A percentile compares a stretch with the other conserved stretches of the same genome.
Conservation (phyloP, 2,113 vertebrate genomes). For the Nerophis lumbriciformis region DNA sequence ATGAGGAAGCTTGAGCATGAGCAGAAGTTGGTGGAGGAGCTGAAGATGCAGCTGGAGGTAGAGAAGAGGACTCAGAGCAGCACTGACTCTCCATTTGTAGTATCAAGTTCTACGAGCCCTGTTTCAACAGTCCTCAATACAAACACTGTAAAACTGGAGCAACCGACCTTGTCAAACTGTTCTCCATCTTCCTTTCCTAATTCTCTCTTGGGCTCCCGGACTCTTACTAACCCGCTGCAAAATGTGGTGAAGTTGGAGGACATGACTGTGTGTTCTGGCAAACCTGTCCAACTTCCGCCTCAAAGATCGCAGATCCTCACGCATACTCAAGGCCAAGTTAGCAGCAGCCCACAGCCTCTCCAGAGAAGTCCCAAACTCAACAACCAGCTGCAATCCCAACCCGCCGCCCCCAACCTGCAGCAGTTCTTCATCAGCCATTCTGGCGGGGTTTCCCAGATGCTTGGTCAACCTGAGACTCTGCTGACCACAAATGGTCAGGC, state of each 20-base stretch:
- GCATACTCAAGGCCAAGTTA: constrained; percentile 37
- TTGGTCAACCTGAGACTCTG: constrained; percentile 77
- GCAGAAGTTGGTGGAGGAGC: constrained; percentile 89
- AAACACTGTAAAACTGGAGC: constrained; percentile 60
- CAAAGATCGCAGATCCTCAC: constrained; percentile 42
- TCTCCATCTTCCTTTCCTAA: constrained; percentile 19
- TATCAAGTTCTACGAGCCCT: constrained; percentile 8
- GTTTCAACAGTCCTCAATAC: constrained; percentile 26
- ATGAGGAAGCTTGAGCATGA: constrained; percentile 94
- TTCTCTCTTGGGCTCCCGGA: constrained; percentile 33
- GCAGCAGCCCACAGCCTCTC: constrained; percentile 19
- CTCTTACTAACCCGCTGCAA: constrained; percentile 15
- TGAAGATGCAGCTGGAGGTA: constrained; percentile 95
- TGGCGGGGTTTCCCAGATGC: constrained; percentile 74
- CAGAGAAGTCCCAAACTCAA: constrained; percentile 48
- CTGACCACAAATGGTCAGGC: constrained; percentile 78
- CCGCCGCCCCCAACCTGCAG: constrained; percentile 64
- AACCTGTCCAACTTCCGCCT: constrained; percentile 37
- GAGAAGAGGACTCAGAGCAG: constrained; percentile 82
- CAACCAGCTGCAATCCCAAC: constrained; percentile 26
- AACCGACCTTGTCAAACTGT: constrained; percentile 52
- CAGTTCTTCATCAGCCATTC: constrained; percentile 84
- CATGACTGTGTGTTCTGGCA: constrained; percentile 48
- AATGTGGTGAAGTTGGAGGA: constrained; percentile 69
- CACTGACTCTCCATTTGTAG: constrained; percentile 14